phyloP scores from a whole-genome alignment of 2,113 vertebrate genomes.

The Pteropus alecto region DNA sequence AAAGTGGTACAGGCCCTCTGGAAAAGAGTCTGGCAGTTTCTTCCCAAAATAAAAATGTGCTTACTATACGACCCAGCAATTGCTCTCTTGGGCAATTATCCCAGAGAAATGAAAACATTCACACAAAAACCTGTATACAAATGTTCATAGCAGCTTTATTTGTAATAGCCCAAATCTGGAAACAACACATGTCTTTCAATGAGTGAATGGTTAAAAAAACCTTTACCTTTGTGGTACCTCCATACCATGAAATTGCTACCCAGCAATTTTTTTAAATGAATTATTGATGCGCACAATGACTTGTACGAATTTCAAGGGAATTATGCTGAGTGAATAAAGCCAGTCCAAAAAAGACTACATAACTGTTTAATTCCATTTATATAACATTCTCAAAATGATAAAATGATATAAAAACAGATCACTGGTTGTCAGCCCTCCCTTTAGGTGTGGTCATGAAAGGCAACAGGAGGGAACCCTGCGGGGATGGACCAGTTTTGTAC shows the following conservation, averaged over 20 bases:
- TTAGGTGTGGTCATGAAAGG: not conserved
- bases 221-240: not conserved
- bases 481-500: not conserved
- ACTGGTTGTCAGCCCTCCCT: accelerated
- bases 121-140: not conserved
- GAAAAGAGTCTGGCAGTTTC: not conserved
- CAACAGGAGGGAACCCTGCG: not conserved
- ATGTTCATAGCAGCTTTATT: not conserved
- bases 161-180: not conserved
- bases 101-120: not conserved
- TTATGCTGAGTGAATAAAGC: not conserved
- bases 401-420: not conserved
- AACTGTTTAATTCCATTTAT: not conserved
- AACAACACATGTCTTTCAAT: not conserved
- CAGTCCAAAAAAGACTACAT: not conserved
- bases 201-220: not conserved
- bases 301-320: not conserved
- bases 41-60: not conserved
- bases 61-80: not conserved
- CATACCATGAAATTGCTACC: not conserved
- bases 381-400: not conserved
- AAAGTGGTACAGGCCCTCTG: not conserved
- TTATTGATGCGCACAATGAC: not conserved
- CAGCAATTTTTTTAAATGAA: not conserved
- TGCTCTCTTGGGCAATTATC: not conserved